phyloP scores from a whole-genome alignment of 2,797 vertebrate genomes.

The Paramormyrops hopkinsi region DNA sequence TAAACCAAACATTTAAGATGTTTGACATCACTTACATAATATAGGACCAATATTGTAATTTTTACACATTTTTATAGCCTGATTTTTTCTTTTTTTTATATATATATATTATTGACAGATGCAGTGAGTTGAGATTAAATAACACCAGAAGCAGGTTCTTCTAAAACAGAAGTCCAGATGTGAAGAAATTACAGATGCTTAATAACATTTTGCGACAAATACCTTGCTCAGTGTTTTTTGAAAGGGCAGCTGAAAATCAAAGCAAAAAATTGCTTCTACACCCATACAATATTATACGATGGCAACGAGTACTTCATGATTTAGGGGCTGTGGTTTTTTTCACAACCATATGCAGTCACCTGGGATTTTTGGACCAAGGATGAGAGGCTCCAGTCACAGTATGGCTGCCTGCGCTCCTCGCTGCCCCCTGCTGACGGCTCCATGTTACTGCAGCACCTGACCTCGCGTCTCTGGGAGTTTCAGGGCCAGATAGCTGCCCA shows the following conservation, averaged over 20 bases:
- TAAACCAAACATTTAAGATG: slow-evolving; percentile 15
- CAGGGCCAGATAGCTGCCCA: slow-evolving; percentile 84
- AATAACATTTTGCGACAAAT: not conserved
- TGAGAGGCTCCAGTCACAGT: slow-evolving; percentile 47
- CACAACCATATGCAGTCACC: slow-evolving; percentile 2
- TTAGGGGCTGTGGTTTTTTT: not conserved
- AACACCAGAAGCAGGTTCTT: not conserved
- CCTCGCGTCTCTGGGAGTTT: slow-evolving; percentile 90
- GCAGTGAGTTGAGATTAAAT: not conserved
- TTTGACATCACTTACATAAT: slow-evolving; percentile 3
- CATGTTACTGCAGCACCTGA: slow-evolving; percentile 81
- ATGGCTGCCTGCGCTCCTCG: slow-evolving; percentile 41
- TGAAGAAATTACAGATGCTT: not conserved
- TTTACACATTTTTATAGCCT: not conserved
- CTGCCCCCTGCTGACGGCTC: slow-evolving; percentile 34
- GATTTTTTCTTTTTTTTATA: not conserved
- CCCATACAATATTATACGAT: not conserved
- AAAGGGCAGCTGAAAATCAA: slow-evolving; percentile 5
- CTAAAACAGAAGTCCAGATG: not conserved
- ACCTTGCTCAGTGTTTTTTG: slow-evolving; percentile 6
- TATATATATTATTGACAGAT: not conserved
- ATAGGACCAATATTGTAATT: not conserved
- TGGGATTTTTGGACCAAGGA: slow-evolving; percentile 40
- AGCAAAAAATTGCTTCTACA: not conserved
- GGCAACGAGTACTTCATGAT: not conserved